These are phyloP conservation scores for Cottoperca gobio DNA, from an alignment of 2,797 vertebrate species.

Conservation along the genomic window DNA sequence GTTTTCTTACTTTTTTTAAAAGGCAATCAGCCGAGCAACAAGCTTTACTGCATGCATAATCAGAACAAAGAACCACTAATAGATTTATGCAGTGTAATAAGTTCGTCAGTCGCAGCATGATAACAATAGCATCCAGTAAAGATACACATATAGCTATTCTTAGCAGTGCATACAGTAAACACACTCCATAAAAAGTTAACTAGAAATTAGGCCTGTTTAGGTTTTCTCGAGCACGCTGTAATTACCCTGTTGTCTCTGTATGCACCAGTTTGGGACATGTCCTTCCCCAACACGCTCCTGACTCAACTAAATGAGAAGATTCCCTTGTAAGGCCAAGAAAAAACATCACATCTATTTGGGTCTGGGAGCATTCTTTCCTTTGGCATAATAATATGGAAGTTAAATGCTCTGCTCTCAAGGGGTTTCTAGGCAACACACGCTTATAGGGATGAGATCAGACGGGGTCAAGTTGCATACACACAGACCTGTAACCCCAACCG, in stretches of 20 bases:
- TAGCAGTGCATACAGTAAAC: slow-evolving; percentile 26
- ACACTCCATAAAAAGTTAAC: slow-evolving; percentile 23
- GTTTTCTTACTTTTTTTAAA: slow-evolving; percentile 18
- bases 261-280: slow-evolving; percentile 22
- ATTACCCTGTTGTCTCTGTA: slow-evolving; percentile 33
- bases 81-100: slow-evolving; percentile 15
- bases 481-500: slow-evolving; percentile 20
- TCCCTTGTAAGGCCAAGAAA: slow-evolving; percentile 70
- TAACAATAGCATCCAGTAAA: not conserved
- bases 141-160: slow-evolving; percentile 12
- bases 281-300: slow-evolving; percentile 13
- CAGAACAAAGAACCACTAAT: not conserved
- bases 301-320: slow-evolving; percentile 33
- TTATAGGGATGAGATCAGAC: slow-evolving; percentile 55
- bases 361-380: slow-evolving; percentile 60
- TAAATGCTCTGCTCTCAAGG: slow-evolving; percentile 25
- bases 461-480: slow-evolving; percentile 59
- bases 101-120: not conserved
- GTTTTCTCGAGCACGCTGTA: slow-evolving; percentile 29
- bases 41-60: not conserved
- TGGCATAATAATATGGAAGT: slow-evolving; percentile 59
- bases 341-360: slow-evolving; percentile 54
- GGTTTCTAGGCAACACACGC: slow-evolving; percentile 60
- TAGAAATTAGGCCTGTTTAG: slow-evolving; percentile 23
- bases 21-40: not conserved